phyloP scores from a whole-genome alignment of 1,140 invertebrate species.

The Gonatopus flavifemur region DNA sequence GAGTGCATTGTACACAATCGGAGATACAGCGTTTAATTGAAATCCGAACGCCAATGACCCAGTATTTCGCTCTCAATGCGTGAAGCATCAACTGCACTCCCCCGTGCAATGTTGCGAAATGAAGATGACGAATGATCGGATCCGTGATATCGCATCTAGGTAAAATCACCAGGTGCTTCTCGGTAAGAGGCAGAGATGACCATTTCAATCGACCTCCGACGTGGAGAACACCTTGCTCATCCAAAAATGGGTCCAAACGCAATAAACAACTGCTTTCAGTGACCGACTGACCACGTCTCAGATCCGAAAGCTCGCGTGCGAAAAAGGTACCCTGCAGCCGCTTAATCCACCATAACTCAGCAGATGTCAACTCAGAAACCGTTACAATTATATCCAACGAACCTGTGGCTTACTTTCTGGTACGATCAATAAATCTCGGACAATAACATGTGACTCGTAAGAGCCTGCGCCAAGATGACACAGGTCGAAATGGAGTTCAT shows the following conservation, averaged over 20 bases:
- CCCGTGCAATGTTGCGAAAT: too few relatives aligned
- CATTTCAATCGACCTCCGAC: background rate
- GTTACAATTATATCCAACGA: background rate
- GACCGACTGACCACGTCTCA: too few relatives aligned
- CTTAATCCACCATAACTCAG: background rate
- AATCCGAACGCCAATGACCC: background rate
- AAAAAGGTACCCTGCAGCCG: background rate
- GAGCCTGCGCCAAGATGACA: too few relatives aligned
- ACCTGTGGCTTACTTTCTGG: background rate
- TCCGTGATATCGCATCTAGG: background rate
- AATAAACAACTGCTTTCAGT: background rate
- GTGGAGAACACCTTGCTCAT: background rate
- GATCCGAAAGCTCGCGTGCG: background rate
- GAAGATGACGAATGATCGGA: background rate
- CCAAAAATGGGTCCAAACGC: too few relatives aligned
- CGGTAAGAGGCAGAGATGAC: background rate
- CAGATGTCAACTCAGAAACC: too few relatives aligned
- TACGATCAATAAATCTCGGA: background rate
- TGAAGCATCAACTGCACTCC: too few relatives aligned
- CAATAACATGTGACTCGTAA: background rate
- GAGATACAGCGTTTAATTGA: background rate
- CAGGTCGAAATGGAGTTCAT: too few relatives aligned
- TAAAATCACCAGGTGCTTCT: background rate
- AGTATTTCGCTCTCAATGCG: background rate
- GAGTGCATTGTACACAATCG: background rate